A percentile compares a stretch with the other conserved stretches of the same genome.
Conservation (phyloP, 2,113 vertebrate genomes). For the Aix galericulata region DNA sequence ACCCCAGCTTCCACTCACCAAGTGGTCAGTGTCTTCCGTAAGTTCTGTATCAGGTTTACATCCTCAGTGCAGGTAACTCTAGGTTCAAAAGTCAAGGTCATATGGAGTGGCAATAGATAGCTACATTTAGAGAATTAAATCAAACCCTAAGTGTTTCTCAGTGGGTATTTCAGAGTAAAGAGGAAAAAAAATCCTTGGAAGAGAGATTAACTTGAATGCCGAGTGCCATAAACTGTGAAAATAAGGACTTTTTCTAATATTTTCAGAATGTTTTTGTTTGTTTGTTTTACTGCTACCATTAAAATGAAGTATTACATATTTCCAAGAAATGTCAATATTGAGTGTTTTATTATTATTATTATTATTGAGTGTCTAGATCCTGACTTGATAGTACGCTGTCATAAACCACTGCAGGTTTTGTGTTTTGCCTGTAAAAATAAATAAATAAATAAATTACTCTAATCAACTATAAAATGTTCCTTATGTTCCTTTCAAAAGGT, state of each 20-base stretch:
- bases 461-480: background rate
- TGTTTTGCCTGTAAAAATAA: background rate
- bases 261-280: background rate
- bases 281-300: background rate
- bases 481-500: background rate
- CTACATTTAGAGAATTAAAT: background rate
- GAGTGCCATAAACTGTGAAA: background rate
- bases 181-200: rapidly evolving
- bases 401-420: background rate
- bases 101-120: background rate
- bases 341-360: background rate
- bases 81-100: background rate
- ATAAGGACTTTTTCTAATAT: background rate
- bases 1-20: background rate
- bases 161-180: background rate
- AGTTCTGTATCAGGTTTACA: background rate
- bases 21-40: background rate
- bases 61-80: background rate
- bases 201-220: background rate
- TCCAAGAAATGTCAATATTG: background rate
- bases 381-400: background rate
- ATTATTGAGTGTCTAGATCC: background rate
- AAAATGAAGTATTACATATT: background rate
- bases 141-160: background rate
- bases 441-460: background rate